phyloP scores from a whole-genome alignment of 2,113 vertebrate species.

The Rhodinocichla rosea region DNA sequence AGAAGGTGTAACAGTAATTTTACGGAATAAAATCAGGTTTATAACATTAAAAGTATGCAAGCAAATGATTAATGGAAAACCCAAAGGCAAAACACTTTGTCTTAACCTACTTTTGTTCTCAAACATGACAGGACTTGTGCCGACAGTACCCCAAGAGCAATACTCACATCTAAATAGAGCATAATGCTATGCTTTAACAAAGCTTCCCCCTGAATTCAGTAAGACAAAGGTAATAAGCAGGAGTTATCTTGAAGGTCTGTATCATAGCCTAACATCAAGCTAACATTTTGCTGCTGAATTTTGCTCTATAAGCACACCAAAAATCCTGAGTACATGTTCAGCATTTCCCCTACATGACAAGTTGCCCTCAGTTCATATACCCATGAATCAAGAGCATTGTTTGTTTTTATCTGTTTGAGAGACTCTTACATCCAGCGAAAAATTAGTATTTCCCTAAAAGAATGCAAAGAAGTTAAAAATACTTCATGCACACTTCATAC shows the following conservation, averaged over 20 bases:
- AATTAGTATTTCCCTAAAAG: neutral
- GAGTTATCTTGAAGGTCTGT: neutral
- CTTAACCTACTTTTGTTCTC: conserved; percentile 3
- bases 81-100: neutral
- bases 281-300: neutral
- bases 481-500: neutral
- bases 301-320: neutral
- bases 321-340: neutral
- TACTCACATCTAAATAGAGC: neutral
- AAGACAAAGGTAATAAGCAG: neutral
- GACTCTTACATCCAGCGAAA: neutral
- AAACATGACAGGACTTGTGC: neutral
- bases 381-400: neutral
- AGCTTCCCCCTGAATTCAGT: neutral
- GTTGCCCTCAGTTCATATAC: neutral
- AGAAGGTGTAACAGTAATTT: neutral
- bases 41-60: neutral
- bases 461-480: neutral
- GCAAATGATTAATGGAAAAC: neutral
- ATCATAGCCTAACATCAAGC: neutral
- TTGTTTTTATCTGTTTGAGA: neutral
- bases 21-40: neutral
- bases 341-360: neutral
- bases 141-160: neutral
- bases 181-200: neutral